Evolutionary conservation across 2,797 vertebrate genomes (phyloP).

Genomic region (Philypnodon macrostomus): DNA sequence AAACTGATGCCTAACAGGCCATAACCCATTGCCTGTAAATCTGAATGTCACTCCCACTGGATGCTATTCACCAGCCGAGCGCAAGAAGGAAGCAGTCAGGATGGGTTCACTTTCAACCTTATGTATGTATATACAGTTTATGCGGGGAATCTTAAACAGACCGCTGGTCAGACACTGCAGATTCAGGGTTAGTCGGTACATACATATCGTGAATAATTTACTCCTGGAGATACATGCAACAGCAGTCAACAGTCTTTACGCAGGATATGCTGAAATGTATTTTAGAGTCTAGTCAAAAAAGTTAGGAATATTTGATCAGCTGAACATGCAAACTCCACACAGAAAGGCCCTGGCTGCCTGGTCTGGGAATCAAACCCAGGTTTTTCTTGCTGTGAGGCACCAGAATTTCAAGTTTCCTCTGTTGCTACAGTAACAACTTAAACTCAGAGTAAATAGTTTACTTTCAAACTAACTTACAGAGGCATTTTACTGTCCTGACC

Average conservation of each 20-base stretch:
- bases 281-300: no score
- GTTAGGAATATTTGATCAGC: not conserved
- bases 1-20: conserved; percentile 67
- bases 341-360: no score
- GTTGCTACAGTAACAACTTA: conserved; percentile 44
- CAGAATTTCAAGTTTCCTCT: no score
- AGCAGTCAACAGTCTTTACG: conserved; percentile 1
- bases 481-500: not conserved
- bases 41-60: conserved; percentile 60
- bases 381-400: no score
- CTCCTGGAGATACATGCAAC: not conserved
- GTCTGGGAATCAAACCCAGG: no score
- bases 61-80: conserved; percentile 33
- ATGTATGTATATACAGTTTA: conserved; percentile 14
- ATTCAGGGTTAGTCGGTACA: conserved; percentile 2
- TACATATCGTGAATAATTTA: conserved; percentile 6
- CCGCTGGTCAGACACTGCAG: conserved; percentile 3
- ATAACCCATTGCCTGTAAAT: conserved; percentile 55
- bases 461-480: not conserved
- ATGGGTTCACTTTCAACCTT: conserved; percentile 37
- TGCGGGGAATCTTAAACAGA: conserved; percentile 43
- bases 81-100: conserved; percentile 21
- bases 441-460: not conserved
- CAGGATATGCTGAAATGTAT: not conserved
- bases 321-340: not conserved